Evolutionary conservation across 30 jellyfish, hydroid and myxozoan genomes (phyloP).

Genomic region (Cassiopea xamachana): DNA sequence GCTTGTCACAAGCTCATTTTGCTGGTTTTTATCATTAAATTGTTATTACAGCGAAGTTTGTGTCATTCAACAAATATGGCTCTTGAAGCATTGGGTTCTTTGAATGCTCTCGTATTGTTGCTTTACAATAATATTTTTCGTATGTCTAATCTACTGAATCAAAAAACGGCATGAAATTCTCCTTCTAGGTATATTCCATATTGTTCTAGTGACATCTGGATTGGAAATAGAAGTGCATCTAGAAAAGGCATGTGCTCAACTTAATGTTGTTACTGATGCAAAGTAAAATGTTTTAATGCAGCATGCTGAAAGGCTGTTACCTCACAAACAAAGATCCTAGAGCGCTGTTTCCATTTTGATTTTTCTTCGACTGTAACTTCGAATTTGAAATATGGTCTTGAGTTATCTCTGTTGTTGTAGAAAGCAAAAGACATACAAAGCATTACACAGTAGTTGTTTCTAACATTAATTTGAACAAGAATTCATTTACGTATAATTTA

Average conservation of each 20-base stretch:
- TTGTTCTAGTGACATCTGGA: conserved; percentile 98
- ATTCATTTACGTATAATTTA: too few species aligned
- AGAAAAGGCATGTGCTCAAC: conserved; percentile 51
- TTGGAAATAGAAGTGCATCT: conserved; percentile 72
- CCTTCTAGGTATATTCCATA: conserved; percentile 85
- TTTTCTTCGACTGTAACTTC: too few species aligned
- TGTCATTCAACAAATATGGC: not conserved
- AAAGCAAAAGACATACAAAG: too few species aligned
- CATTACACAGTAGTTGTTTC: too few species aligned
- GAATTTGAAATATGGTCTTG: too few species aligned
- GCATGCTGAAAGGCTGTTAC: too few species aligned
- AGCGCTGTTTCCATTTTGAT: too few species aligned
- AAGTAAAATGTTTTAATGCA: not conserved
- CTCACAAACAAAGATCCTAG: too few species aligned
- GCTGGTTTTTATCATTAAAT: not conserved
- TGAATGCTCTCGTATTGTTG: not conserved
- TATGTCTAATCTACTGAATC: not conserved
- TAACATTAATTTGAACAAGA: too few species aligned
- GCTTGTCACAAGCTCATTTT: not conserved
- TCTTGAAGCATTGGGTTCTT: not conserved
- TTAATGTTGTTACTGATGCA: not conserved
- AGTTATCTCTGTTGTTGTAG: too few species aligned
- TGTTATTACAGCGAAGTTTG: not conserved
- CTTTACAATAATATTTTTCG: not conserved
- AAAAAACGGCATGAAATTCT: not conserved